Conservation (phyloP, 2,888 invertebrate species). For the Pristionchus mayeri region DNA sequence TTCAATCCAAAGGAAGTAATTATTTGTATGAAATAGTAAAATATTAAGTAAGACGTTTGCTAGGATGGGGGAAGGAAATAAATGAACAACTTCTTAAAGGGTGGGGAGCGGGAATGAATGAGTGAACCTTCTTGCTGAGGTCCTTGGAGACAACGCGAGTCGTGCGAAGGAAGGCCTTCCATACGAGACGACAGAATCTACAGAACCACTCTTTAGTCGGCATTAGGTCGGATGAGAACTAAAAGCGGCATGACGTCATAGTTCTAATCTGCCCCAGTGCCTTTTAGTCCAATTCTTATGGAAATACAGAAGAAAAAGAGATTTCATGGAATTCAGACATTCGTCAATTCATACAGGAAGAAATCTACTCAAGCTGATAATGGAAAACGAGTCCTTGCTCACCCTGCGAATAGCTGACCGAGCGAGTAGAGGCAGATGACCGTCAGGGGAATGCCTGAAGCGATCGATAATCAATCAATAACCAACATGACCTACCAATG, state of each 20-base stretch:
- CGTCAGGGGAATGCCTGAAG: conserved; percentile 70
- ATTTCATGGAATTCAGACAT: too few species aligned
- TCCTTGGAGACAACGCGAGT: conserved; percentile 69
- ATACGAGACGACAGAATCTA: conserved; percentile 57
- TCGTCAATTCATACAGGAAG: not conserved
- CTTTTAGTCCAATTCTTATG: too few species aligned
- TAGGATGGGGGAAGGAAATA: too few species aligned
- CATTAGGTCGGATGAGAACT: not conserved
- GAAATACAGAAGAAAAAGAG: too few species aligned
- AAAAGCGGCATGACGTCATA: too few species aligned
- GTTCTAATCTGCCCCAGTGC: too few species aligned
- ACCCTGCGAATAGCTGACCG: conserved; percentile 70
- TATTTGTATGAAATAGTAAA: too few species aligned
- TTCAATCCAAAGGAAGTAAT: too few species aligned
- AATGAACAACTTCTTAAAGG: too few species aligned
- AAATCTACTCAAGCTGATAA: too few species aligned
- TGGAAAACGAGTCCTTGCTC: conserved; percentile 52
- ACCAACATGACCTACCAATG: conserved; percentile 54
- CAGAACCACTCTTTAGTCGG: conserved; percentile 70
- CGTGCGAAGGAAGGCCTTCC: conserved; percentile 61
- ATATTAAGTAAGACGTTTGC: too few species aligned
- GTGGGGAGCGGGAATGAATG: too few species aligned
- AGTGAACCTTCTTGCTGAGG: conserved; percentile 67
- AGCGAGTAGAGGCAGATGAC: conserved; percentile 70
- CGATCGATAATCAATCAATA: not conserved